Evolutionary conservation across 2,888 invertebrate species (phyloP), one percentile per base, ranked within the genome.

Genomic region (Archaeoteleia sp.): DNA sequence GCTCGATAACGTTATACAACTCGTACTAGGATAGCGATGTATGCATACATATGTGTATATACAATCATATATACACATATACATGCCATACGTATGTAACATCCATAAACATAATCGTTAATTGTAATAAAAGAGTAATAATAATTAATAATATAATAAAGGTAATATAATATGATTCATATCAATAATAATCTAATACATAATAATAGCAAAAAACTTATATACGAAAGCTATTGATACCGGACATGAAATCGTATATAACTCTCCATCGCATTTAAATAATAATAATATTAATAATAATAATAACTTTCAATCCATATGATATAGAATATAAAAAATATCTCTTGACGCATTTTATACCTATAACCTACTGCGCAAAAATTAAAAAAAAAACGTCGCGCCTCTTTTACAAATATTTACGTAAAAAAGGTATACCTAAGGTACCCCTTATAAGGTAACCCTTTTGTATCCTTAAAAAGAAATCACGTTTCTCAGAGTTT

Each of bases 311-410:
- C 60, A 61, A 80, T 78, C 76, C 74, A 77, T 79, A 74, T 77
- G 78, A 61, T 70, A 61, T 70, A 65, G 75, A 80, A 80, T 80
- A 82, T 81, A 82, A 82, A 82, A 82, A 82, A 82, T 82, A 82
- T 79, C 74, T 81, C 76, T 82, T 74, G 78, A 80, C 78, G 78
- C 74, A 69, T 23, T 63, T 68, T 78, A 74, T 73, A 77, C 72
- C 75, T 79, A 79, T 60, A n/a, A 54, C 74, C 76, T 77, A 78
- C 76, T 23, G 51, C 46, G 34, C 48, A 60, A 53, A 45, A 58
- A 29, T n/a, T n/a, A n/a, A n/a, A n/a, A n/a, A n/a, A n/a, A n/a
- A n/a, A n/a, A n/a, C n/a, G n/a, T n/a, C n/a, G n/a, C n/a, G n/a
- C n/a, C n/a, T n/a, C n/a, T n/a, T n/a, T n/a, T n/a, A n/a, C n/a